Evolutionary conservation across 2,113 vertebrate species (phyloP).

Genomic region (Gallinago jamesoni): DNA sequence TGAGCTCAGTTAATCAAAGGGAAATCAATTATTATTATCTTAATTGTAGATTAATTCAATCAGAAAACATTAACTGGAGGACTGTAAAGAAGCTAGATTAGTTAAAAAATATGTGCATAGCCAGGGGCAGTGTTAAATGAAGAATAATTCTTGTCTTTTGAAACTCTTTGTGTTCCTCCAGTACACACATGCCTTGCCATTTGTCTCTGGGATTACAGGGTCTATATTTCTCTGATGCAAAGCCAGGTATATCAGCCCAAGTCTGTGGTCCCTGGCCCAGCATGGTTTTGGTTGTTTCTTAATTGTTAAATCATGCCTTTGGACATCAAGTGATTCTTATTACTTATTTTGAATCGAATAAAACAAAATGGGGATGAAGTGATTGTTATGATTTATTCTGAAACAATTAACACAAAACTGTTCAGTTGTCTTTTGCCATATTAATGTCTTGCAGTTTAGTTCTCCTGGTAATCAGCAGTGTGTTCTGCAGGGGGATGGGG

Average conservation of each 20-base stretch:
- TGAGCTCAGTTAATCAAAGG: neutral
- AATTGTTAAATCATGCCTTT: neutral
- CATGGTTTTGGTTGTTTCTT: neutral
- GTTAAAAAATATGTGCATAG: neutral
- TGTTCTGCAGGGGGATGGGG: neutral
- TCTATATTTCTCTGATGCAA: neutral
- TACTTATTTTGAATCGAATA: neutral
- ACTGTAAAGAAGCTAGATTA: neutral
- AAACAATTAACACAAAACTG: neutral
- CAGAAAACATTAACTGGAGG: neutral
- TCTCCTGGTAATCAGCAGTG: neutral
- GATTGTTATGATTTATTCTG: neutral
- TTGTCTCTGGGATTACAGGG: neutral
- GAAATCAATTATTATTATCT: neutral
- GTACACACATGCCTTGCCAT: neutral
- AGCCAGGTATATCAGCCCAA: neutral
- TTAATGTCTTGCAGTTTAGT: neutral
- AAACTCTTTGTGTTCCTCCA: neutral
- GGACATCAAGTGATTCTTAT: neutral
- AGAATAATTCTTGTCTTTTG: neutral
- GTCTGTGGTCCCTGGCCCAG: neutral
- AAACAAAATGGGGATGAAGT: neutral
- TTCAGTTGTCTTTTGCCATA: neutral
- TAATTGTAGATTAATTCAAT: neutral
- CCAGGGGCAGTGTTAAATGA: neutral